These are phyloP conservation scores for Euthynnus affinis DNA, from an alignment of 2,797 vertebrate genomes.

Conservation along the genomic window DNA sequence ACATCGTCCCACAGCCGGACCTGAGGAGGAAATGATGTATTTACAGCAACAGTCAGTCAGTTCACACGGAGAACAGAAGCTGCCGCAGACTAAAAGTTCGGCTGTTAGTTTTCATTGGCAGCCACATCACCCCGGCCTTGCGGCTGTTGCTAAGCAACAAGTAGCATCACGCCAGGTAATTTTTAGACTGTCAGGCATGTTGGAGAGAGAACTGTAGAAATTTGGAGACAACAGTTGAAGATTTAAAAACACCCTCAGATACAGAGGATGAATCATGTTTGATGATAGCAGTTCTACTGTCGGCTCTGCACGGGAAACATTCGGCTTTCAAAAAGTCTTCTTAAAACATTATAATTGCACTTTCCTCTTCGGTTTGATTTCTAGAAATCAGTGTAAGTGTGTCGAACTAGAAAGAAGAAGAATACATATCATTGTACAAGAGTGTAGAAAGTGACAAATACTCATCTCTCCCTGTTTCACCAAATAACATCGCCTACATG, in stretches of 20 bases:
- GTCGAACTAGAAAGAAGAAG: neutral
- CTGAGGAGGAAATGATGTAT: constrained; percentile 24
- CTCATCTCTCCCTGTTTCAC: no score
- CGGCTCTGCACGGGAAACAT: constrained; percentile 5
- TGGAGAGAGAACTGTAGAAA: constrained; percentile 21
- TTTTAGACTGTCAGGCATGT: constrained; percentile 36
- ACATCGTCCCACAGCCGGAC: neutral
- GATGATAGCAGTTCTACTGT: constrained; percentile 28
- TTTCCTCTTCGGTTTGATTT: neutral
- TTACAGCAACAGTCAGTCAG: constrained; percentile 18
- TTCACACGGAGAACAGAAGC: constrained; percentile 11
- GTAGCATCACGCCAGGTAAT: constrained; percentile 24
- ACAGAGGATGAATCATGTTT: constrained; percentile 37
- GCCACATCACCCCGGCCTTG: constrained; percentile 12
- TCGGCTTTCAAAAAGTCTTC: neutral
- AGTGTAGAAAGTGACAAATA: neutral
- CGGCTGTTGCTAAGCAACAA: constrained; percentile 50
- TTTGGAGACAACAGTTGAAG: constrained; percentile 34
- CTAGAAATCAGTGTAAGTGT: no score
- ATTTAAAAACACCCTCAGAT: constrained; percentile 37
- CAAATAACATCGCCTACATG: no score
- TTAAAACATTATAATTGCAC: neutral
- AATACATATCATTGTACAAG: neutral
- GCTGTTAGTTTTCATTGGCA: constrained; percentile 24
- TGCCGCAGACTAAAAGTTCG: neutral